Base-by-base conservation (phyloP, 2,888 invertebrate genomes). In the Apomyelois bistriatella region DNA sequence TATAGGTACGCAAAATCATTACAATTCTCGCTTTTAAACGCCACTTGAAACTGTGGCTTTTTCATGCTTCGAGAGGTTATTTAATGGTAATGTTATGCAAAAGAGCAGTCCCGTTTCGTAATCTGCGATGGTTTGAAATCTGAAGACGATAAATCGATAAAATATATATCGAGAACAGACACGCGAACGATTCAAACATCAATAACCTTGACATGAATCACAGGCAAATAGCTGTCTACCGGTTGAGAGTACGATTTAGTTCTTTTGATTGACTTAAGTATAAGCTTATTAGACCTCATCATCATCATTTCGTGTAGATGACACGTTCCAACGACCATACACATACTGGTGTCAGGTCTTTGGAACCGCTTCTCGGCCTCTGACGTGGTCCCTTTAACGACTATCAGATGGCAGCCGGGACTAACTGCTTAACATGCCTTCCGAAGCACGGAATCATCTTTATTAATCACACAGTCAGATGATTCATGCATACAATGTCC, bases 131-230 rank as follows among this genome's bases (percentile, higher is more conserved):
- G 46, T 43, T 49, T 43, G 30, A 40, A 46, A 52, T 54, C 42
- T 37, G 40, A 52, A 56, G 60, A 59, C 57, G 54, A 59, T 43
- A 43, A 60, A 57, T 56, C 70, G 65, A 73, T 73, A 56, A 56
- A 54, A 40, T 36, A 64, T 28, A 46, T 61, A 64, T 59, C 58
- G 59, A 58, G 59, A 66, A 63, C 54, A 66, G 61, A 62, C 68
- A 73, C 66, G 70, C 66, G 58, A 68, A 61, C 62, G 60, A 71
- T 66, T 65, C 65, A 61, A 68, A 65, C 57, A 56, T 52, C 57
- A 51, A 53, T 47, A 60, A 65, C 77, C 76, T 76, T 76, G 76
- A 76, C 74, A 76, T 48, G 58, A 57, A 62, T 63, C 13, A 15
- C 30, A 35, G 42, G 43, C 42, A n/a, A n/a, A n/a, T n/a, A 22